These are phyloP conservation scores for Metaphire vulgaris DNA, from an alignment of 1,140 invertebrate genomes.

Conservation along the genomic window DNA sequence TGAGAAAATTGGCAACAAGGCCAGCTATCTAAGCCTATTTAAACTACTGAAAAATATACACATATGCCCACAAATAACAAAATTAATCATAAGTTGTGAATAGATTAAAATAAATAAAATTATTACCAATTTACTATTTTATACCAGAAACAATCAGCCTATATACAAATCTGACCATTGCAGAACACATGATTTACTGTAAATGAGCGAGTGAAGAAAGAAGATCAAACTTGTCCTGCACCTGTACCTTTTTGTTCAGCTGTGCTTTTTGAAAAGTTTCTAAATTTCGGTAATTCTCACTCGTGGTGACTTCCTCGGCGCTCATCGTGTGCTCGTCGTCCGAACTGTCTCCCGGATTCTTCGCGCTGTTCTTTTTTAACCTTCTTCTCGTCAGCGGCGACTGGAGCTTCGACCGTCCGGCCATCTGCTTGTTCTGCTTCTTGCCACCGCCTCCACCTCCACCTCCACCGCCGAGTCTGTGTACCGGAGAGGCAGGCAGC, in stretches of 20 bases:
- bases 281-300: constrained; percentile 73
- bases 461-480: constrained; percentile 6
- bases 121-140: too few relatives aligned
- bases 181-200: too few relatives aligned
- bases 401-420: constrained; percentile 59
- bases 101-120: too few relatives aligned
- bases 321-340: constrained; percentile 69
- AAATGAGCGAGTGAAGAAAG: too few relatives aligned
- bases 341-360: constrained; percentile 73
- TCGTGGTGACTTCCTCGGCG: constrained; percentile 56
- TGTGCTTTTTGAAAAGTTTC: constrained; percentile 93
- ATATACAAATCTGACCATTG: too few relatives aligned
- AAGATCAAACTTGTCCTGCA: constrained; percentile 9
- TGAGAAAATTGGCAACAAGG: too few relatives aligned
- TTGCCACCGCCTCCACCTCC: too few relatives aligned
- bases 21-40: too few relatives aligned
- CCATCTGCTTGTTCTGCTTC: constrained; percentile 1
- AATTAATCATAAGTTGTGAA: too few relatives aligned
- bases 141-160: too few relatives aligned
- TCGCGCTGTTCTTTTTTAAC: neutral
- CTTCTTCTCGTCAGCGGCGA: constrained; percentile 66
- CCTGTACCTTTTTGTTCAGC: constrained; percentile 75
- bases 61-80: too few relatives aligned
- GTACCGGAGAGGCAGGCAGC: constrained; percentile 43
- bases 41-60: too few relatives aligned